These are phyloP conservation scores for Drosophila anomalata DNA, from an alignment of 2,888 invertebrate genomes.

Conservation along the genomic window DNA sequence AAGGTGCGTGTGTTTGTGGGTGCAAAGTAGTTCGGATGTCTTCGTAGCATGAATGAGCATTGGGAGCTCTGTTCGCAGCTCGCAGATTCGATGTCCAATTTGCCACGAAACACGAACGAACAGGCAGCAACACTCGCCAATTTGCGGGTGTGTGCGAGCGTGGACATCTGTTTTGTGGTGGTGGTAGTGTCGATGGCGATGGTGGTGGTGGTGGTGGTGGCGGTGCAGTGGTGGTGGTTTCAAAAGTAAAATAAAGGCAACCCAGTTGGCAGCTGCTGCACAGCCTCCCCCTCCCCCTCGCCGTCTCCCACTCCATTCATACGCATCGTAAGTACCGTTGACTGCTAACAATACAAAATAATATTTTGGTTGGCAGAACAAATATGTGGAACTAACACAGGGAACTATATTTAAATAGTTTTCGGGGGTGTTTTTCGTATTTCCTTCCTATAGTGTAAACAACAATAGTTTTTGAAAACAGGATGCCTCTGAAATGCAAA, in stretches of 20 bases:
- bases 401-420: background rate
- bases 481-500: too few species aligned
- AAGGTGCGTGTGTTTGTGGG: conserved; percentile 33
- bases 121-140: conserved; percentile 19
- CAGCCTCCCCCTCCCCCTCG: conserved; percentile 21
- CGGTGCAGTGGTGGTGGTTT: conserved; percentile 13
- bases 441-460: conserved; percentile 5
- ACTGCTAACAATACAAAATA: conserved; percentile 32
- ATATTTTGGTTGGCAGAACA: conserved; percentile 18
- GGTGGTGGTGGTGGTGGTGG: conserved; percentile 11
- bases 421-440: background rate
- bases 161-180: conserved; percentile 29
- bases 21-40: conserved; percentile 16
- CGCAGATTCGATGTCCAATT: conserved; percentile 65
- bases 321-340: conserved; percentile 13
- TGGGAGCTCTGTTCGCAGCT: conserved; percentile 55
- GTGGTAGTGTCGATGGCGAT: conserved; percentile 15
- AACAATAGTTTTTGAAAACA: conserved; percentile 20
- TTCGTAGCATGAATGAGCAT: conserved; percentile 57
- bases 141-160: conserved; percentile 15
- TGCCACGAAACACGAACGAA: conserved; percentile 64
- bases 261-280: conserved; percentile 32
- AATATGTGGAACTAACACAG: conserved; percentile 10
- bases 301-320: background rate
- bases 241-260: conserved; percentile 26